Evolutionary conservation across 2,888 invertebrate species (phyloP).

Genomic region (Trachelus tabidus): DNA sequence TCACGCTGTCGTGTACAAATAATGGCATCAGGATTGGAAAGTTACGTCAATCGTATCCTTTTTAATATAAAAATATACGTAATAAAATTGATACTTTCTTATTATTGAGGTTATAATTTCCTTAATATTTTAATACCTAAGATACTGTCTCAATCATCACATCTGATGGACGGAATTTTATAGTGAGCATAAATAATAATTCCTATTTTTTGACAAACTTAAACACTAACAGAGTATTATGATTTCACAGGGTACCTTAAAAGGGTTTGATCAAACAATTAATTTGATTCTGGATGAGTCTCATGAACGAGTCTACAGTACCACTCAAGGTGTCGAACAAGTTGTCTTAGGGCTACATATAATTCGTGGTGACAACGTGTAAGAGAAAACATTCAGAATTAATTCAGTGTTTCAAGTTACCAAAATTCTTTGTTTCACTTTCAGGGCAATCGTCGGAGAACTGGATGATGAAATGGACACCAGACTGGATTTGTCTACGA

Average conservation of each 20-base stretch:
- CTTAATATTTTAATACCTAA: constrained; percentile 46
- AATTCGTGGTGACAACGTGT: constrained; percentile 98
- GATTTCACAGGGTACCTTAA: constrained; percentile 84
- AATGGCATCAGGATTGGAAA: constrained; percentile 88
- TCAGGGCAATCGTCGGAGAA: constrained; percentile 82
- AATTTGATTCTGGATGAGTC: constrained; percentile 98
- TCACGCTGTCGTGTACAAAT: background rate
- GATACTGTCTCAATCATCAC: constrained; percentile 95
- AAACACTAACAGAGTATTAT: background rate
- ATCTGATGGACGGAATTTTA: constrained; percentile 95
- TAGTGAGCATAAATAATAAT: constrained; percentile 70
- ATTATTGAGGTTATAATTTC: constrained; percentile 27
- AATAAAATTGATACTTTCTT: constrained; percentile 11
- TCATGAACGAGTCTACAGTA: constrained; percentile 97
- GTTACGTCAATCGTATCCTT: constrained; percentile 86
- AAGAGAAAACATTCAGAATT: constrained; percentile 59
- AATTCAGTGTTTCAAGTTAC: background rate
- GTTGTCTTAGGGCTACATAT: constrained; percentile 97
- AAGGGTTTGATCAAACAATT: constrained; percentile 99
- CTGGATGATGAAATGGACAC: constrained; percentile 87
- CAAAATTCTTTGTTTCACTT: constrained; percentile 41
- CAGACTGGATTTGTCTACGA: constrained; percentile 80
- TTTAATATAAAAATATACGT: constrained; percentile 33
- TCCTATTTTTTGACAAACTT: background rate
- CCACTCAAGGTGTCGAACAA: constrained; percentile 90